Percentiles rank a stretch among this genome's conserved stretches.
phyloP scores from a whole-genome alignment of 2,113 vertebrate species.

The Salvator merianae region DNA sequence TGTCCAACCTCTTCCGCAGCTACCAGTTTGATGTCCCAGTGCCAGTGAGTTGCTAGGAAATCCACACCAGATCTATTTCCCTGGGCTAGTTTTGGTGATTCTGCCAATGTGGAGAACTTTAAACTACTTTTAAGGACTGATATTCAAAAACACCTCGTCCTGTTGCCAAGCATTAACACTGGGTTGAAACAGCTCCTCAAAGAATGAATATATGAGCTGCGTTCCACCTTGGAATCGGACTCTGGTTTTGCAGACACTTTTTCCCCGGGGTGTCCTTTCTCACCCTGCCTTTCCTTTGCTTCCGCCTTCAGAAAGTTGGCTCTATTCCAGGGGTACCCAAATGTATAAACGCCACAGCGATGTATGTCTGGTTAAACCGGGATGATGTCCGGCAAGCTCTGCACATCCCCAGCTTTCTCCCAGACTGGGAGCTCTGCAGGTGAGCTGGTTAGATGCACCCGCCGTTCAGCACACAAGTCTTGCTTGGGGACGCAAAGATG shows the following conservation, averaged over 20 bases:
- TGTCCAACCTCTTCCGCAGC: conserved; percentile 44
- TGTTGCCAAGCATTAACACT: background rate
- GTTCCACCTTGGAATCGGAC: background rate
- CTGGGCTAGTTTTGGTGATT: background rate
- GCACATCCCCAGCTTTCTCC: conserved; percentile 42
- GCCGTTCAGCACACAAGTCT: background rate
- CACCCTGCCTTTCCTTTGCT: background rate
- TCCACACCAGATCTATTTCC: background rate
- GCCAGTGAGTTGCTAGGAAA: conserved; percentile 21
- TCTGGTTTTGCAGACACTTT: background rate
- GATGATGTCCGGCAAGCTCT: conserved; percentile 21
- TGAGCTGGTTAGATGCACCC: background rate
- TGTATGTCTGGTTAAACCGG: conserved; percentile 48
- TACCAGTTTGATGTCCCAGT: conserved; percentile 38
- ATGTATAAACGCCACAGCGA: conserved; percentile 41
- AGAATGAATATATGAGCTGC: too few species aligned
- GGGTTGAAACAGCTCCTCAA: background rate
- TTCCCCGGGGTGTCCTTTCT: background rate
- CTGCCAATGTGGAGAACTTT: background rate
- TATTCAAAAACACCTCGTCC: too few species aligned
- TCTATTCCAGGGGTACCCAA: conserved; percentile 33
- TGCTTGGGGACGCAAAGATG: background rate
- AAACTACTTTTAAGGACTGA: background rate
- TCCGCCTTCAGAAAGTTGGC: background rate
- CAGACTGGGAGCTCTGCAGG: conserved; percentile 51